A percentile compares a stretch with the other conserved stretches of the same genome.
These are phyloP conservation scores for Eurystomus gularis DNA, from an alignment of 2,113 vertebrate genomes.

Conservation along the genomic window DNA sequence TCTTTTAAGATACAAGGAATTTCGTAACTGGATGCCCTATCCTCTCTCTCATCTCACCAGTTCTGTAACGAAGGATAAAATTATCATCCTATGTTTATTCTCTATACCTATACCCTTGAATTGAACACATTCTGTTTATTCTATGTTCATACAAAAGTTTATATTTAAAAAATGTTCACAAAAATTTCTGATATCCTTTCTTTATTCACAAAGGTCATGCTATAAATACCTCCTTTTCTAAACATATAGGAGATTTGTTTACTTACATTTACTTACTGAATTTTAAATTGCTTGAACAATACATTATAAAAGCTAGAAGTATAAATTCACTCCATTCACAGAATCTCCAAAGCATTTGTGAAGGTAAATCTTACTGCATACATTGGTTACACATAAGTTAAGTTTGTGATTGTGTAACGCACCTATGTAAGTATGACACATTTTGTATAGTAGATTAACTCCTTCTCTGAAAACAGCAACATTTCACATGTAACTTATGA, in stretches of 20 bases:
- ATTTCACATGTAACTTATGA: conserved; percentile 60
- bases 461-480: conserved; percentile 53
- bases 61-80: not conserved
- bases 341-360: not conserved
- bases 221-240: not conserved
- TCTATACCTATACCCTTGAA: not conserved
- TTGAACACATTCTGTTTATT: not conserved
- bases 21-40: not conserved
- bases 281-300: not conserved
- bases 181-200: not conserved
- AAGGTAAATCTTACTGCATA: not conserved
- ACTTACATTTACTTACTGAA: not conserved
- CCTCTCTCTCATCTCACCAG: not conserved
- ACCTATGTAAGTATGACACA: not conserved
- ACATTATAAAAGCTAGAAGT: not conserved
- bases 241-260: not conserved
- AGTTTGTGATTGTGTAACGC: conserved; percentile 7
- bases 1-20: not conserved
- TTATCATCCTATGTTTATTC: not conserved
- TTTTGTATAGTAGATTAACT: conserved; percentile 72
- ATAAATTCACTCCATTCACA: not conserved
- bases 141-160: not conserved
- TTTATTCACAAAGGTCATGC: not conserved
- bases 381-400: not conserved
- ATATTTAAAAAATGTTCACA: not conserved